Conservation (phyloP, 2,113 vertebrate species). For the Neopipo cinnamomea region DNA sequence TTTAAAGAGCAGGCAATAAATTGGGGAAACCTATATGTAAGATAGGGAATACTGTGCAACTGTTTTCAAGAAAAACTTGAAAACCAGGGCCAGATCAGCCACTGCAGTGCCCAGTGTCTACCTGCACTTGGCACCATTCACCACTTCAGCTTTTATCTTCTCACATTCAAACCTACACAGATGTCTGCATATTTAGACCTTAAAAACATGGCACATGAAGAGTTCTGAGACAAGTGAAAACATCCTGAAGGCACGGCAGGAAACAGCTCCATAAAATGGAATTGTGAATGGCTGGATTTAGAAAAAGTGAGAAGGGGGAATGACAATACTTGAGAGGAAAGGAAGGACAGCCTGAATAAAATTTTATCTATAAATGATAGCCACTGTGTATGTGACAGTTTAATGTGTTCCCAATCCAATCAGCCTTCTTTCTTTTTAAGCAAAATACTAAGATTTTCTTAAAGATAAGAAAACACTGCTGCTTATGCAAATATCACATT, state of each 20-base stretch:
- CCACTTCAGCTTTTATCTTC: not conserved
- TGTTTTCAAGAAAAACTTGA: not conserved
- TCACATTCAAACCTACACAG: not conserved
- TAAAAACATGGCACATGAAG: not conserved
- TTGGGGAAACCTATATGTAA: not conserved
- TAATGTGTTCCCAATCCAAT: not conserved
- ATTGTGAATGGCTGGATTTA: not conserved
- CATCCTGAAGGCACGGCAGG: not conserved
- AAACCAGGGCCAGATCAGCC: not conserved
- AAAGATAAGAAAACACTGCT: not conserved
- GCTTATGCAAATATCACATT: not conserved
- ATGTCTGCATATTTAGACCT: not conserved
- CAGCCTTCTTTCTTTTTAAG: not conserved
- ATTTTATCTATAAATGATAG: not conserved
- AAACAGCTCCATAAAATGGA: not conserved
- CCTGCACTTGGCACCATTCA: not conserved
- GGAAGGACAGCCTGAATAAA: not conserved
- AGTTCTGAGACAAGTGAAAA: not conserved
- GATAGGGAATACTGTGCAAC: not conserved
- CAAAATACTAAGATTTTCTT: not conserved
- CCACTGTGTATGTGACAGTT: not conserved
- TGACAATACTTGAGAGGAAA: not conserved
- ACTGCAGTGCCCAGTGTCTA: not conserved
- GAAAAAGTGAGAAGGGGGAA: not conserved
- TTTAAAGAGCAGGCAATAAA: not conserved